Conservation (phyloP, 2,888 invertebrate genomes). For the Lithophane socia region DNA sequence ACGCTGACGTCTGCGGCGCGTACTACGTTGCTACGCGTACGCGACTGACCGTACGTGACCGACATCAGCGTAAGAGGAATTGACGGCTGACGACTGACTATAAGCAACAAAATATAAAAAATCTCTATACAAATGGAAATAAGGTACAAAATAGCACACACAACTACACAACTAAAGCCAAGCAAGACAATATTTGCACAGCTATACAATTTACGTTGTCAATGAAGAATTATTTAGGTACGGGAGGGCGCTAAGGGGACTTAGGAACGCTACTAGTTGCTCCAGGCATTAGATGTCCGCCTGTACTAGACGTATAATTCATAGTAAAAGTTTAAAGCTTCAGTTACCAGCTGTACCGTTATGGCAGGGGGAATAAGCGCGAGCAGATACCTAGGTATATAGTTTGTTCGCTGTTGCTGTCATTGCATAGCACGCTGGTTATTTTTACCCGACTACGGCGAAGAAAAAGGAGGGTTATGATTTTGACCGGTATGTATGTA, state of each 20-base stretch:
- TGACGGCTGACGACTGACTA: background rate
- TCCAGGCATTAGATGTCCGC: conserved; percentile 21
- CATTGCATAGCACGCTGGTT: background rate
- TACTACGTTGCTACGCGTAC: no score
- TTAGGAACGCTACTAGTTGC: conserved; percentile 29
- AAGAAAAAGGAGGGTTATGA: no score
- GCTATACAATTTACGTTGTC: conserved; percentile 32
- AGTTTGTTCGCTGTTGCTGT: conserved; percentile 21
- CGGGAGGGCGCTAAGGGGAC: conserved; percentile 12
- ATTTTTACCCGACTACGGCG: no score
- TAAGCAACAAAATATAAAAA: background rate
- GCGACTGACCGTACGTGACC: no score
- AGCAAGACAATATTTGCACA: conserved; percentile 16
- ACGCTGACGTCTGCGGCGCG: no score
- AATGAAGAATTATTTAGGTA: conserved; percentile 43
- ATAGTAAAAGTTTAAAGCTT: conserved; percentile 44
- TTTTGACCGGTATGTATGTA: no score
- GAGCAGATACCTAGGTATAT: background rate
- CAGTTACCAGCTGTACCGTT: conserved; percentile 35
- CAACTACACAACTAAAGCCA: conserved; percentile 5
- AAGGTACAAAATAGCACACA: conserved; percentile 1
- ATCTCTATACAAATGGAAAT: background rate
- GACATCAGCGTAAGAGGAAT: no score
- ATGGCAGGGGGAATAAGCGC: conserved; percentile 6
- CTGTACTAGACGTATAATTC: conserved; percentile 40